Conservation (phyloP, 2,888 invertebrate species). For the Drosophila picticornis region DNA sequence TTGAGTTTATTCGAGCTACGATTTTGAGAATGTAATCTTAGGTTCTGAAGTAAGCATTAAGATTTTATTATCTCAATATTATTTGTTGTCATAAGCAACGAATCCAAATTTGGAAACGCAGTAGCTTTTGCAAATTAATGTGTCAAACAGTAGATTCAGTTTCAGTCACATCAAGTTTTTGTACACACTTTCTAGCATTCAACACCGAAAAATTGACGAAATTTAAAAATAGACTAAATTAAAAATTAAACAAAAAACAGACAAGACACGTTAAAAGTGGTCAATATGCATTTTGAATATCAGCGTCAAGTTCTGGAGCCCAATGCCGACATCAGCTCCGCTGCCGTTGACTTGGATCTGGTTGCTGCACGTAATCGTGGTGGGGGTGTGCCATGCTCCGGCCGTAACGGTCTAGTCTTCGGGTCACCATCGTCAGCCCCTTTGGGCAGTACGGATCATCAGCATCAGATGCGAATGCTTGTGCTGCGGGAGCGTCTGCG, state of each 20-base stretch:
- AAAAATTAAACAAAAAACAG: background rate
- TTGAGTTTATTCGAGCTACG: background rate
- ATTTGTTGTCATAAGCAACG: background rate
- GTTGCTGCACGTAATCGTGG: constrained; percentile 43
- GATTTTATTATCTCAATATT: background rate
- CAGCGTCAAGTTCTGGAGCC: background rate
- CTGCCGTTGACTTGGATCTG: constrained; percentile 2
- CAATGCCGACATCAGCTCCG: constrained; percentile 2
- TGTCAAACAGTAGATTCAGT: background rate
- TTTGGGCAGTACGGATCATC: constrained; percentile 42
- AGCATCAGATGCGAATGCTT: constrained; percentile 56
- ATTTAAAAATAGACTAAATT: constrained; percentile 14
- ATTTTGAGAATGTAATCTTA: too few relatives aligned
- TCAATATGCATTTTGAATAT: constrained; percentile 41
- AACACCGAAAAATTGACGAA: constrained; percentile 40
- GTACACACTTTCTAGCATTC: constrained; percentile 1
- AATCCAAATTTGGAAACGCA: background rate
- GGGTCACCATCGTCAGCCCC: constrained; percentile 20
- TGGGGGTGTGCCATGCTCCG: constrained; percentile 43
- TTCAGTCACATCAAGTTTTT: background rate
- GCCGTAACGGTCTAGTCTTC: constrained; percentile 19
- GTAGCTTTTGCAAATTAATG: background rate
- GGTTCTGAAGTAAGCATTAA: background rate
- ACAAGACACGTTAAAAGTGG: background rate
- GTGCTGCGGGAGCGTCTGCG: constrained; percentile 57